These are phyloP conservation scores for Corythucha ciliata DNA, from an alignment of 2,888 invertebrate genomes.

Conservation along the genomic window DNA sequence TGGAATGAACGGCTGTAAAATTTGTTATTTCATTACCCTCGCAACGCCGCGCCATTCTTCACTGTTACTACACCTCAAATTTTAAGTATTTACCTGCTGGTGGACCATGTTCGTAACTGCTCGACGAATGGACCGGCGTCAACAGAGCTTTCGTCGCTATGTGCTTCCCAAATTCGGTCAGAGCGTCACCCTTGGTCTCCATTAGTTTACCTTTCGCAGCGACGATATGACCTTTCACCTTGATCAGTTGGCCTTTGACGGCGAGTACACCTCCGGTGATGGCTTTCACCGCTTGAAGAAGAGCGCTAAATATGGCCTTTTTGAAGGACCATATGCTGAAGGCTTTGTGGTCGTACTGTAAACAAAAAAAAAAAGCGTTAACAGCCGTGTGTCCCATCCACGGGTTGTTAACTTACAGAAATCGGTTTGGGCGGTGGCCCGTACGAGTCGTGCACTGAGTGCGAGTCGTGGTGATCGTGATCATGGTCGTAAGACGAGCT, in stretches of 20 bases:
- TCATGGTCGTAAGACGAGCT: no score
- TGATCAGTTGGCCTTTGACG: constrained; percentile 76
- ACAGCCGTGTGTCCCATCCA: no score
- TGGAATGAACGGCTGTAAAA: no score
- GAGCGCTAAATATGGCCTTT: constrained; percentile 69
- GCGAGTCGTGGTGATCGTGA: no score
- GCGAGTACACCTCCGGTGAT: constrained; percentile 80
- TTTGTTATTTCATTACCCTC: no score
- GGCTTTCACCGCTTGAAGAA: constrained; percentile 79
- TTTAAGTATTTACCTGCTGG: constrained; percentile 4
- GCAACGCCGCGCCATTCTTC: constrained; percentile 6
- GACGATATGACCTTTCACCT: constrained; percentile 65
- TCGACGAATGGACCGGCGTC: constrained; percentile 27
- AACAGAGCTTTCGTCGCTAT: constrained; percentile 63
- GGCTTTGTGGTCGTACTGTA: constrained; percentile 38
- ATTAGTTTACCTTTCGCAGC: constrained; percentile 52
- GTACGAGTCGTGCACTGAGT: no score
- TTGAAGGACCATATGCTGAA: constrained; percentile 68
- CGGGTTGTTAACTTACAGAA: no score
- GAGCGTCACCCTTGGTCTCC: constrained; percentile 64
- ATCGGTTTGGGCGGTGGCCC: no score
- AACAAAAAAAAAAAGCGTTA: no score
- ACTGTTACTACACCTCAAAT: neutral
- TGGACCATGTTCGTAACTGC: constrained; percentile 24
- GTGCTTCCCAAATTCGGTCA: constrained; percentile 67